A percentile compares a stretch with the other conserved stretches of the same genome.
phyloP scores from a whole-genome alignment of 2,113 vertebrate genomes.

The Stegastes partitus region DNA sequence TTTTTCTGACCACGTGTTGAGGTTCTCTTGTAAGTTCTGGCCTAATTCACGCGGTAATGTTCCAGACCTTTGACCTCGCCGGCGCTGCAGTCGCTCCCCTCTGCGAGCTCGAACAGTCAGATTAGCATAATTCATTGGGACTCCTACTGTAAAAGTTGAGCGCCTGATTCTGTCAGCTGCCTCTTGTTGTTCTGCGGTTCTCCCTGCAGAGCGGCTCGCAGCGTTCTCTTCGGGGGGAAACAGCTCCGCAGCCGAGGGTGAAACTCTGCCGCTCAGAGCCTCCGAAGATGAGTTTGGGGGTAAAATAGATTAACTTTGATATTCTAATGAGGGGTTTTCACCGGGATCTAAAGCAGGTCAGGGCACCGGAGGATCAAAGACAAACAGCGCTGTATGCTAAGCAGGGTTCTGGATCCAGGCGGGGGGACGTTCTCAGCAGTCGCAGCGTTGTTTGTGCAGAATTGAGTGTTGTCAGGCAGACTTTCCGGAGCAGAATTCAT shows the following conservation, averaged over 20 bases:
- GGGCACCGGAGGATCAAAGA: slow-evolving; percentile 58
- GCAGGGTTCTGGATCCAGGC: slow-evolving; percentile 20
- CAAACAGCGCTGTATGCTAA: slow-evolving; percentile 47
- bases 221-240: slow-evolving; percentile 13
- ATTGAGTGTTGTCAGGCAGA: slow-evolving; percentile 43
- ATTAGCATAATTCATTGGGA: not conserved
- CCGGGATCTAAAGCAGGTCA: slow-evolving; percentile 61
- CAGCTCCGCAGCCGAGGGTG: slow-evolving; percentile 7
- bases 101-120: not conserved
- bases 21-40: not conserved
- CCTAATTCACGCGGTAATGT: not conserved
- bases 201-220: slow-evolving; percentile 19
- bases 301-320: slow-evolving; percentile 69
- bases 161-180: slow-evolving; percentile 20
- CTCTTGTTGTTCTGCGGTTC: not conserved
- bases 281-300: slow-evolving; percentile 37
- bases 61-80: slow-evolving; percentile 35
- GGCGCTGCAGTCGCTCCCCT: too few species aligned
- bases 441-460: slow-evolving; percentile 8
- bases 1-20: too few species aligned
- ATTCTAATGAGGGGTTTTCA: slow-evolving; percentile 65
- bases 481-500: slow-evolving; percentile 33
- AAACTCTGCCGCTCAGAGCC: slow-evolving; percentile 22
- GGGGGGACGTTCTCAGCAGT: not conserved
- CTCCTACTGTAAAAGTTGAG: not conserved